Evolutionary conservation across 2,113 vertebrate species (phyloP), one percentile per base, ranked within the genome.

Genomic region (Hiodon alosoides): DNA sequence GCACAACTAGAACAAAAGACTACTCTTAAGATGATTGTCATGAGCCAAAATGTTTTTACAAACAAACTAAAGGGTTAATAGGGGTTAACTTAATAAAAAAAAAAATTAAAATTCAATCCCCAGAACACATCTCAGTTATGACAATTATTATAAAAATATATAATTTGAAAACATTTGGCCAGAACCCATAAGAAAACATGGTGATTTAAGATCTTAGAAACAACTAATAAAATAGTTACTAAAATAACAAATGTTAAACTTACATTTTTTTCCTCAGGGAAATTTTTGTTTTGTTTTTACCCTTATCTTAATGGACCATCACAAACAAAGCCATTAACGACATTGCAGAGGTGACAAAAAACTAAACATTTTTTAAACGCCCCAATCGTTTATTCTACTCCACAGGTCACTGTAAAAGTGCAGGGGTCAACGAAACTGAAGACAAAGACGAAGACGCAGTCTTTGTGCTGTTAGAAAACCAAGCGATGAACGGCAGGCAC

Each of bases 401-500:
- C 75, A 71, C 69, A 77, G 75, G 75, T 71, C 75, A 64, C 52
- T 72, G 62, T 67, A 72, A 72, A 77, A 77, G 69, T 77, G 69
- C 69, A 66, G 59, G 62, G 53, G 76, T 67, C 69, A 67, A 61
- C 48, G 52, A 72, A 53, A 46, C 4, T n/a, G 66, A 48, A 67
- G 67, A 54, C 11, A 55, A 11, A 59, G 10, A 47, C 47, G 55
- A 11, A 59, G 10, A 47, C 47, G 55, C 61, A 69, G 10, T 46
- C 54, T 53, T 64, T 2, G 0, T 53, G 17, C 65, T 87, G 83
- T 16, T 81, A 85, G 66, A 82, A 87, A 87, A 89, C 90, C 89
- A 92, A 89, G 89, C 89, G 88, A 87, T 85, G 51, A 72, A 48
- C 83, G 81, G 81, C 80, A 83, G 81, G 83, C 87, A 84, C 74